Percentiles rank a stretch among this genome's conserved stretches.
phyloP scores from a whole-genome alignment of 2,888 invertebrate genomes.

The Himalopsyche anomala region DNA sequence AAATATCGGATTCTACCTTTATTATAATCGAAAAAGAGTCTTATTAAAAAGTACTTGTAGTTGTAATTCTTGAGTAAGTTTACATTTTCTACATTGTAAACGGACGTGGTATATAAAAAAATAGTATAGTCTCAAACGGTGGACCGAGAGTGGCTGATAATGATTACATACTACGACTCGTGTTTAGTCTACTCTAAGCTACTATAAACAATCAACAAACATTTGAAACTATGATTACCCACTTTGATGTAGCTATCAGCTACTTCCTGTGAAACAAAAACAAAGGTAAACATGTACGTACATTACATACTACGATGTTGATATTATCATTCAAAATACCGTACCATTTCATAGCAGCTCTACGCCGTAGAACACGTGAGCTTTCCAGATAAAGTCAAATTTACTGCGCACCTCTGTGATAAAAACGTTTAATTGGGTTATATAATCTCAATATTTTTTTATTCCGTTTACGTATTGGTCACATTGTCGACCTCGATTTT shows the following conservation, averaged over 20 bases:
- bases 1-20: too few species aligned
- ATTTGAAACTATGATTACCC: background rate
- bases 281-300: background rate
- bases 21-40: too few species aligned
- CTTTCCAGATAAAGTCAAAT: background rate
- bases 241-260: background rate
- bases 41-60: too few species aligned
- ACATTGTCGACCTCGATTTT: background rate
- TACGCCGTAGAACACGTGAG: constrained; percentile 12
- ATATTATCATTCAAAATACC: background rate
- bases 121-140: too few species aligned
- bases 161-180: background rate
- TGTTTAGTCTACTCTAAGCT: background rate
- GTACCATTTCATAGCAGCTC: background rate
- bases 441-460: background rate
- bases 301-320: background rate
- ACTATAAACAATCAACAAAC: background rate
- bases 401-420: background rate
- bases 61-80: too few species aligned
- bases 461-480: background rate
- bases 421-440: background rate
- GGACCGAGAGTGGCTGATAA: too few species aligned
- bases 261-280: background rate
- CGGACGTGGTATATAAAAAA: too few species aligned
- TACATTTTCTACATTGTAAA: too few species aligned